Evolutionary conservation across 2,797 vertebrate genomes (phyloP), one percentile per base, ranked within the genome.

Genomic region (Smutsia gigantea): DNA sequence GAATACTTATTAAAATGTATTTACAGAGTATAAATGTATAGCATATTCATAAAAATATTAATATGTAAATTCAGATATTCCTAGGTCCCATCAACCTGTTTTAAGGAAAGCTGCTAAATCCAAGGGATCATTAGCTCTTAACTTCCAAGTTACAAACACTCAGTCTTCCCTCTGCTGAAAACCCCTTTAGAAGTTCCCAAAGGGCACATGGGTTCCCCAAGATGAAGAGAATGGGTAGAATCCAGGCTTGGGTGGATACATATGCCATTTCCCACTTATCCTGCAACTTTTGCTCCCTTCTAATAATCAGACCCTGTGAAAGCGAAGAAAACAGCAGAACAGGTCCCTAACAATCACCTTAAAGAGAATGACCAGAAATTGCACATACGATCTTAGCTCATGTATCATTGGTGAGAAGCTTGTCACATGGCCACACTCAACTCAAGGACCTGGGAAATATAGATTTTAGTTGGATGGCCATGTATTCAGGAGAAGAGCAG

Each of bases 341-440:
- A 84, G 34, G 11, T 55, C 49, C 59, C 57, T n/a, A 57, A 8
- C 34, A 83, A 89, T 61, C 31, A 66, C 21, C 25, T 34, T 61
- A 82, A 7, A 81, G 46, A 85, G 90, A 86, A 95, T 74, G 14
- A 53, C 27, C 63, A 66, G 19, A 96, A 87, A 78, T 82, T 81
- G 27, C 15, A 53, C 19, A 27, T 34, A 7, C n/a, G 31, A 87
- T 37, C 77, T 96, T 29, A 90, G 17, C 12, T 51, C 39, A 29
- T 10, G 0, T 71, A 5, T 96, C 25, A 31, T 17, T 94, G n/a
- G 17, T 64, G 4, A 64, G 57, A 93, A 94, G 19, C 68, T 84
- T 77, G 29, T 55, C 82, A 88, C 29, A 7, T 86, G 69, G 5
- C n/a, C 77, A 92, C 25, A 79, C 3, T 10, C 39, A 63, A 10